Conservation (phyloP, 2,797 vertebrate species). For the Gymnothorax javanicus region DNA sequence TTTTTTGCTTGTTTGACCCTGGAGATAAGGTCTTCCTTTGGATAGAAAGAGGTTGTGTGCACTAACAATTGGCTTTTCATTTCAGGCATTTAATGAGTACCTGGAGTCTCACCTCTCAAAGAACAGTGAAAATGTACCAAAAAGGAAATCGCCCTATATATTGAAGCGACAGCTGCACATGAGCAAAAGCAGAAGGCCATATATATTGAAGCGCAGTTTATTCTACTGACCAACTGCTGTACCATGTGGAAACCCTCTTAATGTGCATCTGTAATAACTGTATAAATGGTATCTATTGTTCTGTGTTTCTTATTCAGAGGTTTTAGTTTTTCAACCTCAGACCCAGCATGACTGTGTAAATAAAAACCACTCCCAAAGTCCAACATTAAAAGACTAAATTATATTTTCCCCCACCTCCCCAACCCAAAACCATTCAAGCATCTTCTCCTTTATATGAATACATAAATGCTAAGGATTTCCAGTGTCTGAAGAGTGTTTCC, state of each 20-base stretch:
- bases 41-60: not conserved
- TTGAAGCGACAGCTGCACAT: conserved; percentile 87
- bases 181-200: conserved; percentile 90
- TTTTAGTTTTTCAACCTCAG: conserved; percentile 41
- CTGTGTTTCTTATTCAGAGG: conserved; percentile 40
- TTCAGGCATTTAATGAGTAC: conserved; percentile 67
- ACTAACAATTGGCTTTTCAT: conserved; percentile 1
- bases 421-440: conserved; percentile 14
- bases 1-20: conserved; percentile 5
- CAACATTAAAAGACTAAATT: conserved; percentile 58
- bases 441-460: conserved; percentile 51
- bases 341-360: conserved; percentile 43
- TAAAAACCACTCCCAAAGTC: conserved; percentile 54
- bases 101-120: conserved; percentile 74
- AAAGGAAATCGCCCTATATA: conserved; percentile 95
- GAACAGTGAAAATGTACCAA: conserved; percentile 80
- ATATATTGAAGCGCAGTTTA: conserved; percentile 88
- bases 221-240: conserved; percentile 77
- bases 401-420: conserved; percentile 32
- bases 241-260: conserved; percentile 50
- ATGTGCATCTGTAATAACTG: conserved; percentile 69
- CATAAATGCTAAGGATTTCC: conserved; percentile 60
- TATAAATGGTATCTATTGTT: conserved; percentile 44
- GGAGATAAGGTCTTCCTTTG: not conserved
- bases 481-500: conserved; percentile 32